Evolutionary conservation across 2,888 invertebrate genomes (phyloP).

Genomic region (Dromius quadrimaculatus): DNA sequence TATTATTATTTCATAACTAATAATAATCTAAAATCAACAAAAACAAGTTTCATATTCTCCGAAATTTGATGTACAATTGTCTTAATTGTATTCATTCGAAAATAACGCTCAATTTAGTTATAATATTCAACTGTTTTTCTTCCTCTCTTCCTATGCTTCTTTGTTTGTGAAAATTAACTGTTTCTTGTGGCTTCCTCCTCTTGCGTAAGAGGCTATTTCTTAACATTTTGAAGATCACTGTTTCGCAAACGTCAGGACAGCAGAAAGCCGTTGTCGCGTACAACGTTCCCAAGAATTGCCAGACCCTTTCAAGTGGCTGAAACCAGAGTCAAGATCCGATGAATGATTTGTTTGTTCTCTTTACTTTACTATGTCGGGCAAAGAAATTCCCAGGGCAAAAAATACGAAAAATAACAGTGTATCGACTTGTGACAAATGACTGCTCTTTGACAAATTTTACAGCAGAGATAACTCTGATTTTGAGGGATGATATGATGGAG

Average conservation of each 20-base stretch:
- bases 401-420: neutral
- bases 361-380: neutral
- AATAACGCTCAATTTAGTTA: no score
- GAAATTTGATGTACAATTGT: no score
- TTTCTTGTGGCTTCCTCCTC: no score
- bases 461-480: no score
- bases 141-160: no score
- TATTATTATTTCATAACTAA: neutral
- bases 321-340: constrained; percentile 16
- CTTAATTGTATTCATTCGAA: no score
- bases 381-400: constrained; percentile 1
- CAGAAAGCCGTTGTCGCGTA: neutral
- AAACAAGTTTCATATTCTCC: no score
- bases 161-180: no score
- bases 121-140: no score
- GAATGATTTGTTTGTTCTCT: constrained; percentile 29
- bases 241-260: neutral
- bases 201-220: no score
- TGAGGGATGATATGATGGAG: no score
- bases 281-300: constrained; percentile 20
- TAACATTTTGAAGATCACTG: neutral
- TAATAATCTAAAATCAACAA: neutral
- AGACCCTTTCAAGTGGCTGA: constrained; percentile 19
- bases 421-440: neutral
- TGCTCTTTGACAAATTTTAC: constrained; percentile 2